phyloP scores from a whole-genome alignment of 2,797 vertebrate species.

The Cheirogaleus major region DNA sequence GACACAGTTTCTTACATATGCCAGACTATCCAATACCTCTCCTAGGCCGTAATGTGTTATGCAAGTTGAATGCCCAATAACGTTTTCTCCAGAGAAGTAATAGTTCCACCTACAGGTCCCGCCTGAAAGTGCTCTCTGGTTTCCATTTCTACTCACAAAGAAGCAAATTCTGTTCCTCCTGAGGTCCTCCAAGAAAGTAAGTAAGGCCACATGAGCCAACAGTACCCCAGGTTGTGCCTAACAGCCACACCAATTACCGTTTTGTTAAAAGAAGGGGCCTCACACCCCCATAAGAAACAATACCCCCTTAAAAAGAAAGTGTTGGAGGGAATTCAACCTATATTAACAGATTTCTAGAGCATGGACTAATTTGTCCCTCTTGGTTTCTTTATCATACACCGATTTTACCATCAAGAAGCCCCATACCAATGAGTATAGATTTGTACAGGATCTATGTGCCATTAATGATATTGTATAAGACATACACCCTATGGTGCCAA shows the following conservation, averaged over 20 bases:
- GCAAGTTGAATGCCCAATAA: not conserved
- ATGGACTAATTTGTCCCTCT: not conserved
- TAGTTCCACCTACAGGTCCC: not conserved
- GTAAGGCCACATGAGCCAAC: not conserved
- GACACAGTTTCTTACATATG: not conserved
- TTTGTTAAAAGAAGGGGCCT: not conserved
- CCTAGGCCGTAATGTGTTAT: not conserved
- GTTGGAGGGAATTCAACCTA: not conserved
- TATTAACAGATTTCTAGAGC: not conserved
- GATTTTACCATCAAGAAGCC: not conserved
- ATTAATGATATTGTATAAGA: not conserved
- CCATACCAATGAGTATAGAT: not conserved
- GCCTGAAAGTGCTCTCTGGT: not conserved
- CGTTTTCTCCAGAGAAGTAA: not conserved
- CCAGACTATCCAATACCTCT: not conserved
- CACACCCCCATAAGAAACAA: not conserved
- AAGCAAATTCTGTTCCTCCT: not conserved
- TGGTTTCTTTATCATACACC: not conserved
- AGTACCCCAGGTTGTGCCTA: not conserved
- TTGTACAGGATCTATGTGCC: not conserved
- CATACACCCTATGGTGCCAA: not conserved
- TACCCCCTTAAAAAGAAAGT: not conserved
- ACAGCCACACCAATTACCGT: not conserved
- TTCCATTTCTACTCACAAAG: not conserved
- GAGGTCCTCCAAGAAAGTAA: not conserved